Evolutionary conservation across 2,888 invertebrate species (phyloP), one percentile per base, ranked within the genome.

Genomic region (Xestia rhomboidea): DNA sequence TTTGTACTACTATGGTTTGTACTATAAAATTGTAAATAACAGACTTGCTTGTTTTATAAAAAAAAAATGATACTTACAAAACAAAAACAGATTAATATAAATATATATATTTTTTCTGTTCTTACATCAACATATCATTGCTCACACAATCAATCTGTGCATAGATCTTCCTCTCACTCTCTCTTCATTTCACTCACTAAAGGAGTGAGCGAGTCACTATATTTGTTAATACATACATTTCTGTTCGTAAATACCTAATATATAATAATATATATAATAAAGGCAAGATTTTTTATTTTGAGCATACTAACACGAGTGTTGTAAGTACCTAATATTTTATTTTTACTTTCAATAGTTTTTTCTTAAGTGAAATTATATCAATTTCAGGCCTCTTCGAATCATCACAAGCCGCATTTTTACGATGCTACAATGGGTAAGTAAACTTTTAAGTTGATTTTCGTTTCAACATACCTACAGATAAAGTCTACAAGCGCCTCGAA

Each of bases 381-480:
- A 76, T 88, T 84, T 68, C 90, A 93, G 94, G 89, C 89, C 68
- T 89, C 24, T 74, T 90, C 24, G 88, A 91, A 67, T 66, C 83
- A 38, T 83, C 92, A 62, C 79, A 85, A 44, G 91, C 91, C 3
- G 95, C 95, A 13, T 93, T 88, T 90, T 88, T 95, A 70, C 90
- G 94, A 79, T 95, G 95, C 89, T 95, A 94, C 80, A 93, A 92
- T 76, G 93, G 93, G 95, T 95, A 89, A 92, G 94, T 15, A 54
- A 76, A 70, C 5, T 1, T 10, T 30, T 34, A 5, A 11, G 6
- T 77, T 18, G 0, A 44, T 18, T 49, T 73, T 75, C 6, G 18
- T 51, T 2, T 27, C 11, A 10, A 30, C 21, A n/a, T n/a, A n/a
- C n/a, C n/a, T n/a, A n/a, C n/a, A n/a, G n/a, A n/a, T n/a, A n/a